A percentile compares a stretch with the other conserved stretches of the same genome.
Evolutionary conservation across 2,797 vertebrate species (phyloP).

Genomic region (Cygnus olor): DNA sequence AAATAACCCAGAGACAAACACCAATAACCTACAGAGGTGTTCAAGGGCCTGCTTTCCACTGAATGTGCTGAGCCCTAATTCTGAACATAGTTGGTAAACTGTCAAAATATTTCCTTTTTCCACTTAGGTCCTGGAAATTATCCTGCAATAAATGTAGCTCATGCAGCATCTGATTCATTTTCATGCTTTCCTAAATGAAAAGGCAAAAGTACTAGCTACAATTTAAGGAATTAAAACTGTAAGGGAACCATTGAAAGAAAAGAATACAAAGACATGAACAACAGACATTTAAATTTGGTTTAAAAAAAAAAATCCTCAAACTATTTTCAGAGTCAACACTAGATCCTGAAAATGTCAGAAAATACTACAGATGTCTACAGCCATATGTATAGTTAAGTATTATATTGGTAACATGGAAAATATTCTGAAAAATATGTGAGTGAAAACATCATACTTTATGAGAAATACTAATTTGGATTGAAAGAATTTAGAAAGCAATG

Average conservation of each 20-base stretch:
- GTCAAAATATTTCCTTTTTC: neutral
- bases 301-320: neutral
- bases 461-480: neutral
- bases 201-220: neutral
- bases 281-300: neutral
- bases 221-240: neutral
- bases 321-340: neutral
- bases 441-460: neutral
- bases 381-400: neutral
- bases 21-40: neutral
- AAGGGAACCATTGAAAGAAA: neutral
- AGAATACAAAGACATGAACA: neutral
- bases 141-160: neutral
- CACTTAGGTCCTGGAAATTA: neutral
- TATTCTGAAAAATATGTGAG: neutral
- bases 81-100: neutral
- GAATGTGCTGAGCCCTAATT: neutral
- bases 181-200: neutral
- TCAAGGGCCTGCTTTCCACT: neutral
- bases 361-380: neutral
- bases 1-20: neutral
- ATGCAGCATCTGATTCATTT: neutral
- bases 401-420: neutral
- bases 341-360: neutral
- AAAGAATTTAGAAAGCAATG: neutral